These are phyloP conservation scores for Drosophila nikananu DNA, from an alignment of 1,140 invertebrate species.

Conservation along the genomic window DNA sequence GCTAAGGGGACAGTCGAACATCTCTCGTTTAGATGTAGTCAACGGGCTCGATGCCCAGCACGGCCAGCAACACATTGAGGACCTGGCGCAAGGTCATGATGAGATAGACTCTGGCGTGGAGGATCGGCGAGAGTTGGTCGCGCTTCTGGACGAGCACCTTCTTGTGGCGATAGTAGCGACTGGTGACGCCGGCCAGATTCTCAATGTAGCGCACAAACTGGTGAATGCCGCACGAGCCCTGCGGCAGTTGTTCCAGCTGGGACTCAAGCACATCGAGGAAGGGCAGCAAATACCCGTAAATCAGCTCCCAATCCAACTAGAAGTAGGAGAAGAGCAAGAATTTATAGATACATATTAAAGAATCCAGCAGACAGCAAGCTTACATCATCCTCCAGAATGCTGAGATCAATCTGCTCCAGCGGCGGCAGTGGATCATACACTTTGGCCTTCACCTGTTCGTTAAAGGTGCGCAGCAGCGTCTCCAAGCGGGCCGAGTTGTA, in stretches of 20 bases:
- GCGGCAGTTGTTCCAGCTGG: constrained; percentile 85
- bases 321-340: constrained; percentile 4
- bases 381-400: constrained; percentile 88
- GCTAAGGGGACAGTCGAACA: neutral
- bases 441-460: constrained; percentile 85
- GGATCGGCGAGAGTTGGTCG: constrained; percentile 87
- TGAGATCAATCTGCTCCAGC: constrained; percentile 87
- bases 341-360: neutral
- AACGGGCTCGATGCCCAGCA: constrained; percentile 89
- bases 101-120: constrained; percentile 89
- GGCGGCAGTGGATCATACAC: constrained; percentile 87
- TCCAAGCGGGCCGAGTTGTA: constrained; percentile 90
- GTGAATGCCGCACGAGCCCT: constrained; percentile 87
- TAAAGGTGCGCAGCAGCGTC: constrained; percentile 88
- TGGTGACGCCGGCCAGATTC: constrained; percentile 88
- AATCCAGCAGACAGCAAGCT: neutral
- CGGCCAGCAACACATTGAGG: constrained; percentile 87
- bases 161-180: constrained; percentile 90
- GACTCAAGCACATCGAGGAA: constrained; percentile 88
- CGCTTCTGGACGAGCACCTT: constrained; percentile 87
- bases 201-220: constrained; percentile 88
- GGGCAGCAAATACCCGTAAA: constrained; percentile 88
- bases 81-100: constrained; percentile 88
- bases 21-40: constrained; percentile 66
- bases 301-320: constrained; percentile 88